These are phyloP conservation scores for Stenotaenia linearis DNA, from an alignment of 2,888 invertebrate genomes.

Conservation along the genomic window DNA sequence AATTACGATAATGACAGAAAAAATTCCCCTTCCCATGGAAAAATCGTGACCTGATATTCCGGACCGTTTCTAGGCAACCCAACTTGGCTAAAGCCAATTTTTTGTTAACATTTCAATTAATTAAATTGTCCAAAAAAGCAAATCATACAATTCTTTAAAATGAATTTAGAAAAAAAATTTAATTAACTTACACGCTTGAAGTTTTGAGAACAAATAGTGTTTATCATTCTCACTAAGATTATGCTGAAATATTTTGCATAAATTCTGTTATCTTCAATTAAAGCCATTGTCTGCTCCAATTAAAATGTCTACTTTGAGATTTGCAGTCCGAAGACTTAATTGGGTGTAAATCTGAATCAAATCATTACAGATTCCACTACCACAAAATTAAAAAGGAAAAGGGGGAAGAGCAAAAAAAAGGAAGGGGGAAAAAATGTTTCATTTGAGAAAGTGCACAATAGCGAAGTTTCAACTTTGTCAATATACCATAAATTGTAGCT, in stretches of 20 bases:
- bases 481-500: slow-evolving; percentile 8
- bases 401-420: background rate
- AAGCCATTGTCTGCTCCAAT: background rate
- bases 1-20: slow-evolving; percentile 19
- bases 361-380: background rate
- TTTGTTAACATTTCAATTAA: background rate
- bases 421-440: background rate
- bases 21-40: slow-evolving; percentile 23
- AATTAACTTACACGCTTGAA: background rate
- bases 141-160: too few relatives aligned
- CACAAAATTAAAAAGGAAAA: background rate
- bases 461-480: slow-evolving; percentile 21
- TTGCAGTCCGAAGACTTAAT: background rate
- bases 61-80: background rate
- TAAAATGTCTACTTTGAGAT: background rate
- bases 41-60: slow-evolving; percentile 26
- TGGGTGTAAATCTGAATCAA: background rate
- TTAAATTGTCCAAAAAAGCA: too few relatives aligned
- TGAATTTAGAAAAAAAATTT: background rate
- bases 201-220: background rate
- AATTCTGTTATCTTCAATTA: background rate
- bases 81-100: background rate
- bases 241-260: background rate
- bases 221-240: too few relatives aligned
- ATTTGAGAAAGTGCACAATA: slow-evolving; percentile 26